Conservation (phyloP, 2,888 invertebrate genomes). For the Athetis lepigone region DNA sequence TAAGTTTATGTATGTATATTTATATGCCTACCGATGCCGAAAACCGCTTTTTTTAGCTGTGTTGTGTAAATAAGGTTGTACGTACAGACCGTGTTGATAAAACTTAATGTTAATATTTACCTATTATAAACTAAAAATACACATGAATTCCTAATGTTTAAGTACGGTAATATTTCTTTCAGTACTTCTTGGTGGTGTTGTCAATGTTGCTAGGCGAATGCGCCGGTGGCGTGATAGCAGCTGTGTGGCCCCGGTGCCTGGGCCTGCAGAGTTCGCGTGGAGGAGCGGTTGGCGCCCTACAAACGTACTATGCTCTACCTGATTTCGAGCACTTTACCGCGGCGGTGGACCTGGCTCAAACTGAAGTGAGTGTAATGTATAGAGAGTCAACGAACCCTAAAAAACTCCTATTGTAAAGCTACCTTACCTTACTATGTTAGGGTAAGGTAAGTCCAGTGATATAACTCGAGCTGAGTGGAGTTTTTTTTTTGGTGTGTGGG, state of each 20-base stretch:
- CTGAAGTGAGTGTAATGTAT: slow-evolving; percentile 80
- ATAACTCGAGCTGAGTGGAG: no score
- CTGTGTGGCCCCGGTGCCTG: slow-evolving; percentile 94
- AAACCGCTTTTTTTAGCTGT: no score
- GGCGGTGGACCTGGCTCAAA: slow-evolving; percentile 95
- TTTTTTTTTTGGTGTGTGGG: no score
- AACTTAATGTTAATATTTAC: no score
- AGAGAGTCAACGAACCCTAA: no score
- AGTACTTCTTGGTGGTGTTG: slow-evolving; percentile 94
- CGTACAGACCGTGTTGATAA: no score
- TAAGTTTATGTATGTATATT: not conserved
- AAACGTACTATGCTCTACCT: slow-evolving; percentile 94
- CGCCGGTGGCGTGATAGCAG: slow-evolving; percentile 92
- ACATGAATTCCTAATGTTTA: not conserved
- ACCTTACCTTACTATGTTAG: no score
- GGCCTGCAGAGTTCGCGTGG: slow-evolving; percentile 93
- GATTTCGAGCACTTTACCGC: slow-evolving; percentile 94
- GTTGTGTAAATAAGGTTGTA: no score
- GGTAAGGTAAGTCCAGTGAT: no score
- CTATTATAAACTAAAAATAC: no score
- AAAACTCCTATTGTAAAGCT: no score
- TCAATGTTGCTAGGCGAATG: slow-evolving; percentile 93
- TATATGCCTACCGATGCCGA: no score
- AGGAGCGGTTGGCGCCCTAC: slow-evolving; percentile 93
- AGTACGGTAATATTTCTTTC: slow-evolving; percentile 52